Conservation (phyloP, 2,797 vertebrate species). For the Parauchenoglanis punctatus region DNA sequence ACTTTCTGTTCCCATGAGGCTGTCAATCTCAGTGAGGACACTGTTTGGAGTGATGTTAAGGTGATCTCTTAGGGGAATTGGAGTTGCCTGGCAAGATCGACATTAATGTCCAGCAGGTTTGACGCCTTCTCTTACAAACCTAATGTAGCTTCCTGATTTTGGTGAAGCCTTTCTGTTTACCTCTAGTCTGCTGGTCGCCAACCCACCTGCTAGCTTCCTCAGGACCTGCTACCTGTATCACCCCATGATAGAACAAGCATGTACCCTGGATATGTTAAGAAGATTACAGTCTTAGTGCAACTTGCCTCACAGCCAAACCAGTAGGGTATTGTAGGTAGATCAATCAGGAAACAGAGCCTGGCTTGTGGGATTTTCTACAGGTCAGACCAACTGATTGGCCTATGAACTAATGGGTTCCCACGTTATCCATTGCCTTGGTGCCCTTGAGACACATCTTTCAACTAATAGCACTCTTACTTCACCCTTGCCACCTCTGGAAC, state of each 20-base stretch:
- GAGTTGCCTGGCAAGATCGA: not conserved
- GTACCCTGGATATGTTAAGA: not conserved
- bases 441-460: not conserved
- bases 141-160: not conserved
- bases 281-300: not conserved
- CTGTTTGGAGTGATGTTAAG: not conserved
- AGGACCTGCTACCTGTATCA: not conserved
- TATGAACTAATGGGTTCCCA: not conserved
- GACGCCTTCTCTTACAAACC: not conserved
- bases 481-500: not conserved
- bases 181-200: not conserved
- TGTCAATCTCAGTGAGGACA: not conserved
- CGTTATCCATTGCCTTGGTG: not conserved
- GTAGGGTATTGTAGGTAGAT: not conserved
- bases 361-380: not conserved
- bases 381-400: not conserved
- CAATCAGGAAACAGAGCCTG: not conserved
- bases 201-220: not conserved
- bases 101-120: not conserved
- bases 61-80: not conserved
- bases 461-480: not conserved
- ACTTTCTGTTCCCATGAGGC: not conserved
- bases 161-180: not conserved
- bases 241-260: not conserved
- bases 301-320: not conserved